These are phyloP conservation scores for fruit fly (Drosophila melanogaster) DNA, from an alignment of 1,140 invertebrate species.

Conservation along the genomic window Release_6_plus_ISO1_MT NT_033777.3:19129501-19130000, in stretches of 20 bases:
- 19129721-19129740: background rate
- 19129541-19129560: conserved; percentile 64
- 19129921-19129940: conserved; percentile 81
- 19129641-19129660: conserved; percentile 81
- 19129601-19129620: conserved; percentile 47
- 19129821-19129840: conserved; percentile 88
- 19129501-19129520: conserved; percentile 12
- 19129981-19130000: background rate
- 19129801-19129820: conserved; percentile 84
- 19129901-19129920: conserved; percentile 85
- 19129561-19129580: conserved; percentile 71
- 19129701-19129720: conserved; percentile 78
- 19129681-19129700: conserved; percentile 71
- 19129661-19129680: conserved; percentile 82
- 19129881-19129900: conserved; percentile 90
- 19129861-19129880: conserved; percentile 90
- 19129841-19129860: conserved; percentile 92
- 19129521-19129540: conserved; percentile 30
- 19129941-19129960: conserved; percentile 82
- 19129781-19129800: background rate
- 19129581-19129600: conserved; percentile 57
- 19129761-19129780: no score
- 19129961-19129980: conserved; percentile 1
- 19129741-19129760: no score
- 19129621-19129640: conserved; percentile 75